These are phyloP conservation scores for Saxicola maurus DNA, from an alignment of 2,797 vertebrate genomes.

Conservation along the genomic window DNA sequence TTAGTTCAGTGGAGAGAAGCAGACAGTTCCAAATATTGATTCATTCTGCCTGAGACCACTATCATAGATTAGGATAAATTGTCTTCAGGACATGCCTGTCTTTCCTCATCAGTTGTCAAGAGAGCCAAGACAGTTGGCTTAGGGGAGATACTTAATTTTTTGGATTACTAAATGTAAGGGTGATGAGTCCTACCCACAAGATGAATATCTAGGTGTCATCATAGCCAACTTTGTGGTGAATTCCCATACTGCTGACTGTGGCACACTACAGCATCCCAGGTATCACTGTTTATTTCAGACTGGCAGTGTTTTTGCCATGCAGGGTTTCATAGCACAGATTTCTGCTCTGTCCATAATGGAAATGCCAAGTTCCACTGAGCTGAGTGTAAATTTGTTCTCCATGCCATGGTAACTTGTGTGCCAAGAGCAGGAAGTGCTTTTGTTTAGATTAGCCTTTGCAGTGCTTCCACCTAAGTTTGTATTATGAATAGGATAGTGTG, in stretches of 20 bases:
- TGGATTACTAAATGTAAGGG: not conserved
- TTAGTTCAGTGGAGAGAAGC: slow-evolving; percentile 1
- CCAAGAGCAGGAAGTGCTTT: not conserved
- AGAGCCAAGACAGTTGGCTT: not conserved
- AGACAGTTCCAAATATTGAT: not conserved
- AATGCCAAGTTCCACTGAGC: not conserved
- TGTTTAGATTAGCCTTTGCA: not conserved
- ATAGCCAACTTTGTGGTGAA: not conserved
- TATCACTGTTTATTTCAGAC: not conserved
- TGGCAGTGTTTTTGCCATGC: not conserved
- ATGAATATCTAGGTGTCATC: not conserved
- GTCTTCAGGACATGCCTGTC: not conserved
- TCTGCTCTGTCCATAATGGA: not conserved
- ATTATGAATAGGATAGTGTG: not conserved
- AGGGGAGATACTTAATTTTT: not conserved
- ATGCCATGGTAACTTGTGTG: not conserved
- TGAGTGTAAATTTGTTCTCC: not conserved
- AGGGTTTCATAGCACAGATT: not conserved
- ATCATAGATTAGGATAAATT: not conserved
- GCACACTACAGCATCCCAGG: not conserved
- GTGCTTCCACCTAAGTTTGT: not conserved
- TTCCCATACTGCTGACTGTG: not conserved
- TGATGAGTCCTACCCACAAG: not conserved
- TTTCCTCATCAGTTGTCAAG: not conserved
- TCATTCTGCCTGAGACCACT: not conserved